Conservation (phyloP, 2,797 vertebrate species). For the Selene dorsalis region DNA sequence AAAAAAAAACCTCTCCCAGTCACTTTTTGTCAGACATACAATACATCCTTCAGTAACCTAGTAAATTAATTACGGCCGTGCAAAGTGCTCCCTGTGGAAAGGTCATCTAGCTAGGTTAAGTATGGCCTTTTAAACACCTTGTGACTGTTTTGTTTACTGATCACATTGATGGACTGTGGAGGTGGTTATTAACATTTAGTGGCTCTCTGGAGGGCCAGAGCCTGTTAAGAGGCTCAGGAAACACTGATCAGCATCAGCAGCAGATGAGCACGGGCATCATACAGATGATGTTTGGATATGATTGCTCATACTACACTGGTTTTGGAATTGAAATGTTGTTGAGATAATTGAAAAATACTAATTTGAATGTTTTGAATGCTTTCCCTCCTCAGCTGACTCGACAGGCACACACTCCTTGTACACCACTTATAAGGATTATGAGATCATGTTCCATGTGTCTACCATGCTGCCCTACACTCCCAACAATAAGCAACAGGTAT, state of each 20-base stretch:
- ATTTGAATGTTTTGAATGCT: neutral
- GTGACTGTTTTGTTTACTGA: slow-evolving; percentile 44
- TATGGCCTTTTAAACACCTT: slow-evolving; percentile 48
- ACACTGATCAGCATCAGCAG: slow-evolving; percentile 3
- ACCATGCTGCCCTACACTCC: slow-evolving; percentile 97
- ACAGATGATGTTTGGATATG: slow-evolving; percentile 4
- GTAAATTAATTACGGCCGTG: slow-evolving; percentile 33
- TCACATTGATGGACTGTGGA: slow-evolving; percentile 26
- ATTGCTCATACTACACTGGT: neutral
- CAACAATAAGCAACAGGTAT: slow-evolving; percentile 98
- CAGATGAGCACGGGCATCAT: neutral
- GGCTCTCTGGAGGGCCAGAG: slow-evolving; percentile 29
- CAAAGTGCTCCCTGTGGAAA: slow-evolving; percentile 18
- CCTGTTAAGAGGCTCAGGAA: slow-evolving; percentile 16
- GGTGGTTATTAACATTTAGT: slow-evolving; percentile 44
- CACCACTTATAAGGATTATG: slow-evolving; percentile 95
- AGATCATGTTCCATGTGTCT: slow-evolving; percentile 98
- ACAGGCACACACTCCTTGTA: slow-evolving; percentile 97
- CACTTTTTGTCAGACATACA: slow-evolving; percentile 5
- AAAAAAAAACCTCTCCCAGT: neutral
- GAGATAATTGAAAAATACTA: neutral
- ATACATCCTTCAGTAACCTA: slow-evolving; percentile 5
- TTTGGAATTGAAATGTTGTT: neutral
- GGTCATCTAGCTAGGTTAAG: slow-evolving; percentile 44
- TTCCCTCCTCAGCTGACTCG: slow-evolving; percentile 88